A percentile compares a stretch with the other conserved stretches of the same genome.
These are phyloP conservation scores for Pocillopora verrucosa DNA, from an alignment of 64 coral and sea anemone genomes.

Conservation along the genomic window DNA sequence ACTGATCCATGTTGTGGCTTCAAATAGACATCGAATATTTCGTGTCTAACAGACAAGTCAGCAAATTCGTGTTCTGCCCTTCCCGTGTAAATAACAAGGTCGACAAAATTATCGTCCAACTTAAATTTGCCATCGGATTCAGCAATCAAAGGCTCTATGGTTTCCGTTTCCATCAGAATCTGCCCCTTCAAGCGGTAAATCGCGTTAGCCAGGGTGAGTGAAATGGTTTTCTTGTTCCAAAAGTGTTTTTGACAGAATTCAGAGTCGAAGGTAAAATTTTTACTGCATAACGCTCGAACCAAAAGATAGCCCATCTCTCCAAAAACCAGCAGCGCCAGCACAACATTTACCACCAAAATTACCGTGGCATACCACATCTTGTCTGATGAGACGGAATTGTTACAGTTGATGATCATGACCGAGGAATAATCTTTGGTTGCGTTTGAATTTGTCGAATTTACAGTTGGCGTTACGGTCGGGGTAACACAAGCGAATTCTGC, in stretches of 20 bases:
- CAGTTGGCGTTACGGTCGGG: not conserved
- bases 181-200: not conserved
- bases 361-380: not conserved
- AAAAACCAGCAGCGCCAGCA: constrained; percentile 12
- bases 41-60: not conserved
- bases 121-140: not conserved
- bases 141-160: constrained; percentile 13
- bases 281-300: not conserved
- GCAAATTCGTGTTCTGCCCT: not conserved
- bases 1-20: not conserved
- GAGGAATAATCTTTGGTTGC: not conserved
- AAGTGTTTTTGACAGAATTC: constrained; percentile 39
- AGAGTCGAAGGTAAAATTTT: not conserved
- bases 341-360: not conserved
- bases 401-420: constrained; percentile 1
- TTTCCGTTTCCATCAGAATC: constrained; percentile 8
- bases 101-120: constrained; percentile 14
- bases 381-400: constrained; percentile 20
- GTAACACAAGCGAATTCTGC: constrained; percentile 11
- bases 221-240: not conserved
- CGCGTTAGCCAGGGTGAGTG: not conserved
- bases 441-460: not conserved
- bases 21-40: constrained; percentile 14
- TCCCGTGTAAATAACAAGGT: constrained; percentile 22
- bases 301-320: constrained; percentile 6